Conservation (phyloP, 2,113 vertebrate genomes). For the Penelope pileata region DNA sequence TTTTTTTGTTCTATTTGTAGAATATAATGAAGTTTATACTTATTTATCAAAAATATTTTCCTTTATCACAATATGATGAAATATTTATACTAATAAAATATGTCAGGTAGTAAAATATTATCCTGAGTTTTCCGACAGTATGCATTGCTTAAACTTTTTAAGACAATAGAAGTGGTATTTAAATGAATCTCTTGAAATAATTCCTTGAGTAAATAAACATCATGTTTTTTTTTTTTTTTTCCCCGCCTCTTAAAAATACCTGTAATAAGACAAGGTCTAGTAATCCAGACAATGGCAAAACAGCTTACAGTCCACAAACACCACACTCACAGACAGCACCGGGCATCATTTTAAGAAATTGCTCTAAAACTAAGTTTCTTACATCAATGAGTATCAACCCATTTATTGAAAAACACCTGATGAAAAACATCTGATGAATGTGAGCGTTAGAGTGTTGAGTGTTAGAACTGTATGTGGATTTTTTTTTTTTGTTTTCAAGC, state of each 20-base stretch:
- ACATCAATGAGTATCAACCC: neutral
- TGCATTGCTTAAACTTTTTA: neutral
- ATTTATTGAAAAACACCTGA: neutral
- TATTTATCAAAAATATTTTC: neutral
- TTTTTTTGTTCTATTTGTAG: neutral
- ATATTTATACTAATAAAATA: neutral
- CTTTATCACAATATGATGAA: neutral
- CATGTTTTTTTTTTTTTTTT: neutral
- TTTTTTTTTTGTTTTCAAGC: neutral
- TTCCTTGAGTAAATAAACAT: neutral
- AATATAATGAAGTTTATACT: neutral
- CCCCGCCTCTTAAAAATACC: no score
- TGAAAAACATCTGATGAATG: neutral
- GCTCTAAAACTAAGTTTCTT: neutral
- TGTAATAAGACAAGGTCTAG: neutral
- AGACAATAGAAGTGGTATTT: neutral
- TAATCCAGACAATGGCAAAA: conserved; percentile 8
- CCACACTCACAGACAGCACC: neutral
- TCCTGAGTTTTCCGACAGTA: neutral
- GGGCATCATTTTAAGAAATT: neutral
- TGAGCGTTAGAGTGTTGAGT: no score
- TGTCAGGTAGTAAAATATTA: neutral
- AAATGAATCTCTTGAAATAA: neutral
- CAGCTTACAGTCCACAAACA: conserved; percentile 6
- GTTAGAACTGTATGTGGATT: neutral